Evolutionary conservation across 2,113 vertebrate species (phyloP).

Genomic region (Gobio gobio): DNA sequence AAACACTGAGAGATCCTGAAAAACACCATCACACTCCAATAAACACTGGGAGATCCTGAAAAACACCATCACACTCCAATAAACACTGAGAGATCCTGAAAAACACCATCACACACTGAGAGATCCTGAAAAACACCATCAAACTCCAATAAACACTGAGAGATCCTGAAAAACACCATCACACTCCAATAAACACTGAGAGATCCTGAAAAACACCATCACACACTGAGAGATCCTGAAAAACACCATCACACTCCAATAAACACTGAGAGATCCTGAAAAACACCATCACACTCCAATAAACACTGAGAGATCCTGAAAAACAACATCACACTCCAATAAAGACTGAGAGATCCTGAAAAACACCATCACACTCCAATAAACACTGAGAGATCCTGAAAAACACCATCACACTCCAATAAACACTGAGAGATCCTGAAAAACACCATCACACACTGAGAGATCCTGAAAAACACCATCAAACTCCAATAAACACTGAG

Average conservation of each 20-base stretch:
- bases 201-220: slow-evolving; percentile 77
- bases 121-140: slow-evolving; percentile 77
- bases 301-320: slow-evolving; percentile 79
- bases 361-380: slow-evolving; percentile 36
- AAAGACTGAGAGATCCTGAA: slow-evolving; percentile 79
- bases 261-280: slow-evolving; percentile 79
- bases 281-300: slow-evolving; percentile 36
- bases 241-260: slow-evolving; percentile 36
- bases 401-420: slow-evolving; percentile 36
- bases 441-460: slow-evolving; percentile 35
- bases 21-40: slow-evolving; percentile 36
- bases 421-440: slow-evolving; percentile 79
- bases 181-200: background rate
- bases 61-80: slow-evolving; percentile 36
- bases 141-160: background rate
- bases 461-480: slow-evolving; percentile 77
- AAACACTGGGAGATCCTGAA: slow-evolving; percentile 79
- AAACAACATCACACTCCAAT: slow-evolving; percentile 36
- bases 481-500: background rate
- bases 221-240: slow-evolving; percentile 78
- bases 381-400: slow-evolving; percentile 79
- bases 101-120: slow-evolving; percentile 35
- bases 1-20: slow-evolving; percentile 79
- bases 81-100: slow-evolving; percentile 79
- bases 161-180: slow-evolving; percentile 77